Percentiles rank a stretch among this genome's conserved stretches.
These are phyloP conservation scores for Mus pahari DNA, from an alignment of 2,113 vertebrate species.

Conservation along the genomic window DNA sequence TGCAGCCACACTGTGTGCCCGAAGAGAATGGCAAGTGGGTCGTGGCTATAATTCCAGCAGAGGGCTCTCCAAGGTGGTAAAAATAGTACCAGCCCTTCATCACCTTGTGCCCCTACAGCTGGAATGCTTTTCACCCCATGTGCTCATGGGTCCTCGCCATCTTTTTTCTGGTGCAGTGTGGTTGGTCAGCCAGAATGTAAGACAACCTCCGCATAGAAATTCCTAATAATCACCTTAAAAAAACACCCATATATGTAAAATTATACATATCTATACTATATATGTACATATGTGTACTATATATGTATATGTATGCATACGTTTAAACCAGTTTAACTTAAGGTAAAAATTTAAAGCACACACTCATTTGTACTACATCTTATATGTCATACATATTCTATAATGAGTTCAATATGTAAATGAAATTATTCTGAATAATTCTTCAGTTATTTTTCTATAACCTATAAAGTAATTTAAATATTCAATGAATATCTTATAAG, in stretches of 20 bases:
- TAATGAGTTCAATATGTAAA: slow-evolving; percentile 19
- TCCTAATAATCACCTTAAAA: neutral
- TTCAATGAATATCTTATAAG: neutral
- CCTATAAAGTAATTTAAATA: slow-evolving; percentile 10
- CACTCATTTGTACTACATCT: neutral
- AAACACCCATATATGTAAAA: neutral
- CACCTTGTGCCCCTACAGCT: neutral
- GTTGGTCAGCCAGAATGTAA: slow-evolving; percentile 11
- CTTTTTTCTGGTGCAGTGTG: neutral
- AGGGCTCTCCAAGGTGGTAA: slow-evolving; percentile 39
- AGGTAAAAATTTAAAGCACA: neutral
- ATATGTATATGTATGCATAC: neutral
- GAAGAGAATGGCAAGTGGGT: neutral
- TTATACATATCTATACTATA: neutral
- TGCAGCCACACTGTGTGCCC: neutral
- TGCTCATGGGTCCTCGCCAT: neutral
- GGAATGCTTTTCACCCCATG: neutral
- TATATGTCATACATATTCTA: neutral
- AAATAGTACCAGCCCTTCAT: slow-evolving; percentile 26
- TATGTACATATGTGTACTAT: neutral
- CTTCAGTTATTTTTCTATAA: neutral
- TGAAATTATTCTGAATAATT: neutral
- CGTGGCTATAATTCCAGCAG: slow-evolving; percentile 21
- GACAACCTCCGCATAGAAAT: neutral
- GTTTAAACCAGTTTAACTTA: neutral